These are phyloP conservation scores for Natrix natrix DNA, from an alignment of 2,797 vertebrate genomes.

Conservation along the genomic window DNA sequence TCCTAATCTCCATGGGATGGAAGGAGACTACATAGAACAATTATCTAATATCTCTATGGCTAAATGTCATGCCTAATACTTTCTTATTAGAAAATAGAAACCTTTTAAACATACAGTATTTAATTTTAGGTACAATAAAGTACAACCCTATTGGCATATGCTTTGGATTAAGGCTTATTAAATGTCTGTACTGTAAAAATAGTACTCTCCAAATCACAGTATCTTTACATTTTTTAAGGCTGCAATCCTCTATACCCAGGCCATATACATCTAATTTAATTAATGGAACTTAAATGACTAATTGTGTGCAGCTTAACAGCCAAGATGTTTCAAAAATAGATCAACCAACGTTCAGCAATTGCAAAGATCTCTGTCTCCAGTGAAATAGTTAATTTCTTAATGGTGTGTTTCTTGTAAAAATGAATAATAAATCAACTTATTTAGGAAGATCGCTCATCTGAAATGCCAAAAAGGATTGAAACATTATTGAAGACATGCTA, in stretches of 20 bases:
- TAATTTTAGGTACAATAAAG: slow-evolving; percentile 7
- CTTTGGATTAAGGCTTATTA: neutral
- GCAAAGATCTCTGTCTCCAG: slow-evolving; percentile 14
- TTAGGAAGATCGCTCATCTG: slow-evolving; percentile 45
- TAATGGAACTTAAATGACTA: neutral
- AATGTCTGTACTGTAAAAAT: slow-evolving; percentile 10
- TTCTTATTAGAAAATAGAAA: neutral
- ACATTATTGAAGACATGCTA: slow-evolving; percentile 44
- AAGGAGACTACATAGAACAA: neutral
- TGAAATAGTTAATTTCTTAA: slow-evolving; percentile 10
- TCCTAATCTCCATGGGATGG: neutral
- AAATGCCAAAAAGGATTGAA: slow-evolving; percentile 48
- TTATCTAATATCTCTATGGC: neutral
- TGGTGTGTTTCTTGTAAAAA: slow-evolving; percentile 35
- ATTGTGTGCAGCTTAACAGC: neutral
- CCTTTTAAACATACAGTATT: slow-evolving; percentile 15
- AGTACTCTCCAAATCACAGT: slow-evolving; percentile 1
- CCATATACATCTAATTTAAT: neutral
- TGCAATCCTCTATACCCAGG: neutral
- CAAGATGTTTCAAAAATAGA: slow-evolving; percentile 38
- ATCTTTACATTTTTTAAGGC: slow-evolving; percentile 10
- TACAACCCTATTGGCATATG: neutral
- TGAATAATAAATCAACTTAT: slow-evolving; percentile 42
- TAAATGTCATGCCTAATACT: neutral
- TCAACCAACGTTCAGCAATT: slow-evolving; percentile 18